A percentile compares a stretch with the other conserved stretches of the same genome.
Evolutionary conservation across 2,797 vertebrate genomes (phyloP).

Genomic region (Hydrolagus colliei): DNA sequence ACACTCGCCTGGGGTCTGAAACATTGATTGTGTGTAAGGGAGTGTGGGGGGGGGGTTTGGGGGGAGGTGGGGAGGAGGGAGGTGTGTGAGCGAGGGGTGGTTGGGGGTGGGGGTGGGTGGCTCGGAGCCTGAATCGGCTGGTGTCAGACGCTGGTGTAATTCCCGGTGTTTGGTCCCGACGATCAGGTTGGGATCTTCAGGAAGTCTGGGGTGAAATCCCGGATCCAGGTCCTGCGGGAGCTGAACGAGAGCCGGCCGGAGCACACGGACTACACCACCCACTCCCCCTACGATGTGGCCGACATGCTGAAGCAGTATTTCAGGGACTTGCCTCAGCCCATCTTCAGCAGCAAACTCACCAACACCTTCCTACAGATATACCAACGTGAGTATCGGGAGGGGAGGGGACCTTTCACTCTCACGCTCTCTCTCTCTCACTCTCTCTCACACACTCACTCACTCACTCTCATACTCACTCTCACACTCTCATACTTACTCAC

Average conservation of each 20-base stretch:
- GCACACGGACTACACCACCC: constrained; percentile 65
- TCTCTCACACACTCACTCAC: constrained; percentile 14
- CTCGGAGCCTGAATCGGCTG: no score
- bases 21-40: no score
- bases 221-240: constrained; percentile 68
- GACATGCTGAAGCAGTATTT: constrained; percentile 79
- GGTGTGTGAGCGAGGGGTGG: no score
- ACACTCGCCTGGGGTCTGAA: no score
- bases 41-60: no score
- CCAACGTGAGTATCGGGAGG: constrained; percentile 56
- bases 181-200: constrained; percentile 74
- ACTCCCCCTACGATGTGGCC: constrained; percentile 73
- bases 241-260: constrained; percentile 69
- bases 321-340: constrained; percentile 71
- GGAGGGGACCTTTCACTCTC: background rate
- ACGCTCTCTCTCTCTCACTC: background rate
- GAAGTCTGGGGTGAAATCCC: constrained; percentile 74
- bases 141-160: no score
- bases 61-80: no score
- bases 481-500: background rate
- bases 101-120: no score
- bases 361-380: constrained; percentile 77
- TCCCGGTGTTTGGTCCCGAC: no score
- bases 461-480: background rate
- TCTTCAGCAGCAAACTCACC: constrained; percentile 75